These are phyloP conservation scores for Danio tinwini DNA, from an alignment of 2,797 vertebrate species.

Conservation along the genomic window DNA sequence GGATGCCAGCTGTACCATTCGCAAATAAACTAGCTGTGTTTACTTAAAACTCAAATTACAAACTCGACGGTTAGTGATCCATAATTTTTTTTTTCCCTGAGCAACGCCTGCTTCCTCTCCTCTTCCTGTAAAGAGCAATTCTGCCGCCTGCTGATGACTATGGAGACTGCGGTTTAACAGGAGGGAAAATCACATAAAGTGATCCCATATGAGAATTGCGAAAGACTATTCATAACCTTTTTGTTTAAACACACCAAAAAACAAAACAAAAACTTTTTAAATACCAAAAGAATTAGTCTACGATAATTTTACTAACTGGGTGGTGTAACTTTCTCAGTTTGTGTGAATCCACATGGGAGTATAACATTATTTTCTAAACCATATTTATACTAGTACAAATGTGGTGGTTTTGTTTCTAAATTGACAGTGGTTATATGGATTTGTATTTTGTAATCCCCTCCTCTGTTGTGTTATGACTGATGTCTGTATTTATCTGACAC, in stretches of 20 bases:
- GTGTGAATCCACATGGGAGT: too few species aligned
- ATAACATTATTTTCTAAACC: too few species aligned
- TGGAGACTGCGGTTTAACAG: not conserved
- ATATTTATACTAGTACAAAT: too few species aligned
- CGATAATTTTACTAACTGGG: not conserved
- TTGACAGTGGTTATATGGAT: too few species aligned
- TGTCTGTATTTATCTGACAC: too few species aligned
- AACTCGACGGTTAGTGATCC: not conserved
- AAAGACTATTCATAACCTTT: not conserved
- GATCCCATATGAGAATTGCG: not conserved
- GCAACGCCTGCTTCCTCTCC: not conserved
- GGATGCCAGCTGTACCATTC: not conserved
- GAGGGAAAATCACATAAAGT: not conserved
- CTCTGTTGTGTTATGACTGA: too few species aligned
- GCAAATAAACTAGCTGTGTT: not conserved
- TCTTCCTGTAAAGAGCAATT: not conserved
- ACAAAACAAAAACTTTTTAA: too few species aligned
- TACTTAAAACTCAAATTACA: too few species aligned
- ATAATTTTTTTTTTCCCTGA: not conserved
- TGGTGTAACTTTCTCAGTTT: too few species aligned
- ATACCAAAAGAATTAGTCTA: too few species aligned
- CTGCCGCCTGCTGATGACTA: constrained; percentile 15
- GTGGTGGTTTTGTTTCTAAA: too few species aligned
- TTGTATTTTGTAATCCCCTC: too few species aligned
- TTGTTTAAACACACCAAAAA: not conserved